Evolutionary conservation across 1,140 invertebrate genomes (phyloP), one percentile per base, ranked within the genome.

Genomic region (Hypsibius dujardini): DNA sequence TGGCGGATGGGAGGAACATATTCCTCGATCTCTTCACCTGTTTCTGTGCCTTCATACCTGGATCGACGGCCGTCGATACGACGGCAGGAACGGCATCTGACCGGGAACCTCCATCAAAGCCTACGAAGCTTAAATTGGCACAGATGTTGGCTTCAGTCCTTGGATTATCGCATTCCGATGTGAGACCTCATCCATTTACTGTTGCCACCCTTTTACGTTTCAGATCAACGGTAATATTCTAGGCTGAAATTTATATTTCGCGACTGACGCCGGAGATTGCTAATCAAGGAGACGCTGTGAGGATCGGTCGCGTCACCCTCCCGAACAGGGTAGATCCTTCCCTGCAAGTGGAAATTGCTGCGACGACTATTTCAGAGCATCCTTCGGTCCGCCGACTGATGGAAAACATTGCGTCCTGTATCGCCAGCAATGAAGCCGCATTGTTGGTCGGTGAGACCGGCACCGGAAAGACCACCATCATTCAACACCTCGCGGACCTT

Each of bases 371-470:
- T 80, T 75, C 80, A 79, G 1, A 78, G 76, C 71, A 83, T 80
- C 1, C 74, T 74, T 83, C 87, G 76, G 85, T 90, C 1, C 81
- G 86, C 46, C 86, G 85, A 75, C 81, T 98, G 1, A 77, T 98
- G 42, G 95, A 99, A 81, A 84, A 87, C 47, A 86, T 97, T 46
- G 85, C 87, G 7, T 87, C 87, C 71, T 90, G 89, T 78, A 85
- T 97, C 0, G 81, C 80, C 1, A 84, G 88, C 70, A 86, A 86
- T 50, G 95, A 99, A 79, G 90, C 95, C 0, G 89, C 98, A 1
- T 80, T 99, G 3, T 80, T 99, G 2, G 92, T 97, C 1, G 96
- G 96, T 69, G 96, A 99, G 82, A 99, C 95, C 0, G 96, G 95
- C 60, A 94, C 92, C 14, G 95, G 96, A 12, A 99, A 99, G 83